A percentile compares a stretch with the other conserved stretches of the same genome.
These are phyloP conservation scores for Taxidea taxus DNA, from an alignment of 2,113 vertebrate genomes.

Conservation along the genomic window DNA sequence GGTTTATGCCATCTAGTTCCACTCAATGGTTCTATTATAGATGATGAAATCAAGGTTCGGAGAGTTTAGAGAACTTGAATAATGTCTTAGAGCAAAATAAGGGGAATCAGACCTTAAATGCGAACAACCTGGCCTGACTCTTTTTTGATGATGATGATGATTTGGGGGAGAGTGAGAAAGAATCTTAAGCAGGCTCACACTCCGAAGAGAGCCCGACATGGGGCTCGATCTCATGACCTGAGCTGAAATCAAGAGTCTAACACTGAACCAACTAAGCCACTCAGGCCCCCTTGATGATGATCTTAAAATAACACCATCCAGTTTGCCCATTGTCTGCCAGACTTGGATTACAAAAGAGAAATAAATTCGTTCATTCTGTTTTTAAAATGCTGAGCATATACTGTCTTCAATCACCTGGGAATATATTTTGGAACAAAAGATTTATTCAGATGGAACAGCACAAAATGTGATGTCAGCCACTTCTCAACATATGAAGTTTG, in stretches of 20 bases:
- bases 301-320: background rate
- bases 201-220: background rate
- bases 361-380: background rate
- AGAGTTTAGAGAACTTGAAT: background rate
- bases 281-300: background rate
- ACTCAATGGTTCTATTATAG: background rate
- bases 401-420: background rate
- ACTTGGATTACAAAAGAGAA: background rate
- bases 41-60: background rate
- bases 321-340: background rate
- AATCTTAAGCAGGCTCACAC: background rate
- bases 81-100: background rate
- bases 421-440: background rate
- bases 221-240: background rate
- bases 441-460: background rate
- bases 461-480: background rate
- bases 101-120: background rate
- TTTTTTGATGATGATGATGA: background rate
- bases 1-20: background rate
- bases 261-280: background rate
- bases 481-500: background rate
- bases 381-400: background rate
- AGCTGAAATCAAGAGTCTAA: background rate
- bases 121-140: background rate
- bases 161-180: background rate